phyloP scores from a whole-genome alignment of 2,797 vertebrate species.

The Myotis findleyi region DNA sequence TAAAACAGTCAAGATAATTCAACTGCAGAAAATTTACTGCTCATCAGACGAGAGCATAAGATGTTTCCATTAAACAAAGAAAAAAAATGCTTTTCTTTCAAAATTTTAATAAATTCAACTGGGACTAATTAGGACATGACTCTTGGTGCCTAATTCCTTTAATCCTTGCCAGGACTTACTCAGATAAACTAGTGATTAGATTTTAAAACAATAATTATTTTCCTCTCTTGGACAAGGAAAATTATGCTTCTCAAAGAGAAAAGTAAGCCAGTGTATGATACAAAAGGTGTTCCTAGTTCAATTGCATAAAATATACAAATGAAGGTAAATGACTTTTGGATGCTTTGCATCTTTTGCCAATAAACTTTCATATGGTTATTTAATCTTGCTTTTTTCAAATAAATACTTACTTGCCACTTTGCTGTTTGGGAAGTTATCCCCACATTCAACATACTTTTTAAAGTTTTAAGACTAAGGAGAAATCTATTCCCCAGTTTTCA shows the following conservation, averaged over 20 bases:
- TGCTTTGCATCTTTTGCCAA: constrained; percentile 33
- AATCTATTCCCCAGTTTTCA: neutral
- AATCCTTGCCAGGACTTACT: constrained; percentile 23
- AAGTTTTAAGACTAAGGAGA: neutral
- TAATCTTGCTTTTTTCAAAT: neutral
- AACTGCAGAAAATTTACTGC: neutral
- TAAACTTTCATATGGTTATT: neutral
- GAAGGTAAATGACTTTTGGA: neutral
- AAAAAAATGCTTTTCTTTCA: neutral
- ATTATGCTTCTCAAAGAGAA: neutral
- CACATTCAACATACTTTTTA: neutral
- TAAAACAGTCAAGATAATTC: constrained; percentile 52
- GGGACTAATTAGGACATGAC: neutral
- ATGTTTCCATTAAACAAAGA: constrained; percentile 16
- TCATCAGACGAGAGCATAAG: neutral
- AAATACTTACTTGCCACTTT: neutral
- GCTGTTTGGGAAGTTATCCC: neutral
- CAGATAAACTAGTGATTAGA: constrained; percentile 40
- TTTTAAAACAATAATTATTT: constrained; percentile 46
- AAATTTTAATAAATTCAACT: constrained; percentile 26
- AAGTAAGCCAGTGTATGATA: neutral
- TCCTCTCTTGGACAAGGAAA: constrained; percentile 1
- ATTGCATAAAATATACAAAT: accelerated
- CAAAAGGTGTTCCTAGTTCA: neutral
- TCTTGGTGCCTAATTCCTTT: neutral